Evolutionary conservation across 2,797 vertebrate genomes (phyloP).

Genomic region (Stomatorhinus walkeri): DNA sequence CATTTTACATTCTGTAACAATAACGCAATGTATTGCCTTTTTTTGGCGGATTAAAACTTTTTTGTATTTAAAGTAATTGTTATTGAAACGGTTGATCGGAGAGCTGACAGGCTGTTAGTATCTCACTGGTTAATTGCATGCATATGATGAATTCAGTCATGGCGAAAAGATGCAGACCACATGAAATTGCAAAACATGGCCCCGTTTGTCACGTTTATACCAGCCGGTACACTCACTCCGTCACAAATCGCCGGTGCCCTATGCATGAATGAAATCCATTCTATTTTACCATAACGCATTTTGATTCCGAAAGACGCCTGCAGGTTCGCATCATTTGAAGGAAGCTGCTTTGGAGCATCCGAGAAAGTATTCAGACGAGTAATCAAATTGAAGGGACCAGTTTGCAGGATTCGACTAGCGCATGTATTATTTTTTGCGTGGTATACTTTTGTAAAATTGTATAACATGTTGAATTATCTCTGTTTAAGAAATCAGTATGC

Average conservation of each 20-base stretch:
- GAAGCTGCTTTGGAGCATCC: background rate
- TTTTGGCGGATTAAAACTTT: background rate
- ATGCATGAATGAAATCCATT: background rate
- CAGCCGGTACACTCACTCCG: background rate
- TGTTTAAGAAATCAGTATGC: background rate
- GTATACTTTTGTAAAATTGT: background rate
- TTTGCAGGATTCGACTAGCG: background rate
- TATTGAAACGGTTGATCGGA: background rate
- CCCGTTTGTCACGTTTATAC: background rate
- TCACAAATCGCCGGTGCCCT: background rate
- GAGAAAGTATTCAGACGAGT: background rate
- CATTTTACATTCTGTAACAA: background rate
- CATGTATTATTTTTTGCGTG: background rate
- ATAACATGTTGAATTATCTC: background rate
- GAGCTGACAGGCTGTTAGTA: background rate
- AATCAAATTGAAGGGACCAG: background rate
- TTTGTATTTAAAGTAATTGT: background rate
- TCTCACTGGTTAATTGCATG: background rate
- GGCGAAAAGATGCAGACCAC: background rate
- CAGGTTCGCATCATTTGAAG: background rate
- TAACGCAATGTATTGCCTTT: background rate
- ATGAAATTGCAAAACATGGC: background rate
- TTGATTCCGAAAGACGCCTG: background rate
- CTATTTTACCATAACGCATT: background rate
- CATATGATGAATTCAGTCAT: background rate